These are phyloP conservation scores for Apoderus coryli DNA, from an alignment of 2,888 invertebrate species.

Conservation along the genomic window DNA sequence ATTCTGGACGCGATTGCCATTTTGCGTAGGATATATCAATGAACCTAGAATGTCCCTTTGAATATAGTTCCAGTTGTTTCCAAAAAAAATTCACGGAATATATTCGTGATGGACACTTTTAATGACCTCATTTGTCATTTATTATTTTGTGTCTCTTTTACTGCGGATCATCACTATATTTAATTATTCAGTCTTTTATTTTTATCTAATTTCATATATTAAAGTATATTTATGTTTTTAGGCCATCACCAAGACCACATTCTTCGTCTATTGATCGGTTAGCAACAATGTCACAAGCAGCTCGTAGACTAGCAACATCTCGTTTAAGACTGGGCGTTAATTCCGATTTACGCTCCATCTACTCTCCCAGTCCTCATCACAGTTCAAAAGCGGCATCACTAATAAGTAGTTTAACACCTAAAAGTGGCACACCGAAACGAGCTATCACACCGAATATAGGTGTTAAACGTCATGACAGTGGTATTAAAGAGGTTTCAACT, in stretches of 20 bases:
- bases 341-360: constrained; percentile 33
- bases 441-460: constrained; percentile 33
- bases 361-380: constrained; percentile 37
- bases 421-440: constrained; percentile 24
- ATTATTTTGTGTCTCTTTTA: too few relatives aligned
- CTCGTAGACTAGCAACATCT: constrained; percentile 67
- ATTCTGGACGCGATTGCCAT: too few relatives aligned
- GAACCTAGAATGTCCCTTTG: too few relatives aligned
- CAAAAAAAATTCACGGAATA: too few relatives aligned
- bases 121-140: too few relatives aligned
- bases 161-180: too few relatives aligned
- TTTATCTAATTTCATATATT: too few relatives aligned
- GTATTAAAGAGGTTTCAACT: constrained; percentile 41
- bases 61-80: too few relatives aligned
- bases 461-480: constrained; percentile 24
- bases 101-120: too few relatives aligned
- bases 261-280: constrained; percentile 61
- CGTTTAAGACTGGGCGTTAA: constrained; percentile 33
- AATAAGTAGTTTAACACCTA: constrained; percentile 21
- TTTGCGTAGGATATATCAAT: too few relatives aligned
- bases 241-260: constrained; percentile 37
- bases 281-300: constrained; percentile 90
- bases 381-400: too few relatives aligned
- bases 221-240: constrained; percentile 18
- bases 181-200: too few relatives aligned